phyloP scores from a whole-genome alignment of 2,113 vertebrate species.

The Ptilorrhoa leucosticta region DNA sequence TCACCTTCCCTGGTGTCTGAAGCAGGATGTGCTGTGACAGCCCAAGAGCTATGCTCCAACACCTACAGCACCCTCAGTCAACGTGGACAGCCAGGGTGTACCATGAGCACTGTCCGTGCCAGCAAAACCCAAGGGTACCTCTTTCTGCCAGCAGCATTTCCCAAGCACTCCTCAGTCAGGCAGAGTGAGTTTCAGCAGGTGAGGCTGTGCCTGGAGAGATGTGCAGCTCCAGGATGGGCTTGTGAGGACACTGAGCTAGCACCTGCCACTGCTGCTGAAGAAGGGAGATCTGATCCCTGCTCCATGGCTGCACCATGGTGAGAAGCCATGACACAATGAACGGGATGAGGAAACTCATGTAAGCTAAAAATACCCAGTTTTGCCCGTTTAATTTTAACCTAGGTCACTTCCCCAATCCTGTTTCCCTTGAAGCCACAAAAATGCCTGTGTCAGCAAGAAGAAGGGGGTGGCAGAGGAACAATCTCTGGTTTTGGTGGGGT shows the following conservation, averaged over 20 bases:
- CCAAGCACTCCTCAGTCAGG: accelerated
- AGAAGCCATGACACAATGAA: not conserved
- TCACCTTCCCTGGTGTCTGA: not conserved
- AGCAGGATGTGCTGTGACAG: not conserved
- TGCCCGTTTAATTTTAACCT: slow-evolving; percentile 13
- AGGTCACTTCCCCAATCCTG: slow-evolving; percentile 14
- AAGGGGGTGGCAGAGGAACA: not conserved
- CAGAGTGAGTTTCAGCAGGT: not conserved
- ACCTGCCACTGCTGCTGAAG: not conserved
- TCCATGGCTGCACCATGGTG: not conserved
- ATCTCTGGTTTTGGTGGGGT: not conserved
- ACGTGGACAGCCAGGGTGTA: accelerated
- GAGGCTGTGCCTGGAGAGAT: not conserved
- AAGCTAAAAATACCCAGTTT: slow-evolving; percentile 32
- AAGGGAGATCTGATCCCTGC: not conserved
- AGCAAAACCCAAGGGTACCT: not conserved
- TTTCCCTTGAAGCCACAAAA: slow-evolving; percentile 12
- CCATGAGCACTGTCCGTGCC: accelerated
- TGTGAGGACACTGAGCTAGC: not conserved
- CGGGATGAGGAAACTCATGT: not conserved
- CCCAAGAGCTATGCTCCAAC: not conserved
- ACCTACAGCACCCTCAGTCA: not conserved
- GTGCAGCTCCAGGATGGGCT: not conserved
- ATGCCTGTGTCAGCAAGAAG: not conserved
- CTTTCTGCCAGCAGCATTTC: not conserved